Evolutionary conservation across 2,888 invertebrate species (phyloP).

Genomic region (Lordiphosa fenestrarum): DNA sequence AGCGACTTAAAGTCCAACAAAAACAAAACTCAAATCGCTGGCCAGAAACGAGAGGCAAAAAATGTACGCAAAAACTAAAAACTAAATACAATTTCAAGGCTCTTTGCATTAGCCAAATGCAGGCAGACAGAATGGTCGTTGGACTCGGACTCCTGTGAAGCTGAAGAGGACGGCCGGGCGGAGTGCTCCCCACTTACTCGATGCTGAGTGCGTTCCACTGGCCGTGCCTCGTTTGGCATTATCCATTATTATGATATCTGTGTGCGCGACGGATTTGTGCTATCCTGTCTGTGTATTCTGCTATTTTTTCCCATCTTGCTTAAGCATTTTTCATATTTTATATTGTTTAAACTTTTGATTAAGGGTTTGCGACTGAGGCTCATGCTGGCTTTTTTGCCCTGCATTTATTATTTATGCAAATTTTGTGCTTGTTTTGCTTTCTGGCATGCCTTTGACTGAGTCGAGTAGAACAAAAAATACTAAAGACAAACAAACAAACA

Average conservation of each 20-base stretch:
- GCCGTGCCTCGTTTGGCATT: constrained; percentile 22
- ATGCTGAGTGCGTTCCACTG: not conserved
- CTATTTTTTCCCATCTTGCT: constrained; percentile 30
- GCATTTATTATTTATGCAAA: constrained; percentile 71
- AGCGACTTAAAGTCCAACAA: constrained; percentile 6
- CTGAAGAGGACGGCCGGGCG: constrained; percentile 6
- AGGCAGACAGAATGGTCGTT: constrained; percentile 19
- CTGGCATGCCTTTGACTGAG: constrained; percentile 46
- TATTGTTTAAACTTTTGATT: constrained; percentile 71
- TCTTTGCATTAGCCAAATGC: constrained; percentile 62
- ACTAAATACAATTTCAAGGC: constrained; percentile 57
- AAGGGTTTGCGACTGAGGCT: constrained; percentile 53
- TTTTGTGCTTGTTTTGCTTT: constrained; percentile 31
- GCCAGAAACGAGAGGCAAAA: constrained; percentile 13
- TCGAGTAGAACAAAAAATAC: constrained; percentile 25
- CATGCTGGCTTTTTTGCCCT: constrained; percentile 20
- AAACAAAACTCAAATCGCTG: no score
- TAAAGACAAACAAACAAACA: constrained; percentile 52
- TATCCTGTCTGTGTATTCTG: constrained; percentile 8
- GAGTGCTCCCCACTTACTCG: constrained; percentile 4
- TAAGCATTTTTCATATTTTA: constrained; percentile 63
- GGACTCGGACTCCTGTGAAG: constrained; percentile 12
- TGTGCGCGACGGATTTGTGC: constrained; percentile 46
- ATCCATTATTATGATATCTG: constrained; percentile 50
- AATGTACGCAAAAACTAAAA: constrained; percentile 24